A percentile compares a stretch with the other conserved stretches of the same genome.
Evolutionary conservation across 2,113 vertebrate species (phyloP).

Genomic region (Microcebus ravelobensis): DNA sequence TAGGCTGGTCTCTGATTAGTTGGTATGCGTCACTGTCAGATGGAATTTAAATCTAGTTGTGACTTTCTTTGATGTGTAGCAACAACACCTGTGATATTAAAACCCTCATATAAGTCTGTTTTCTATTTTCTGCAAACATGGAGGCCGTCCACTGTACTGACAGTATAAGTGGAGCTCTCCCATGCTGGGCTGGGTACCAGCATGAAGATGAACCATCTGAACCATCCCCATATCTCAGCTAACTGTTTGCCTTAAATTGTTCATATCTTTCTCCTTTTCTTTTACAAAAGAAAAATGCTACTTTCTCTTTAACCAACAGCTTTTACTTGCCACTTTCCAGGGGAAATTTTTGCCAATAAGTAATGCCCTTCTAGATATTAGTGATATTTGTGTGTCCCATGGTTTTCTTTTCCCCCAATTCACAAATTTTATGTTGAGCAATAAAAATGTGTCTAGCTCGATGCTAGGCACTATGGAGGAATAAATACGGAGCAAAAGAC

Average conservation of each 20-base stretch:
- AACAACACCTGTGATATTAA: no score
- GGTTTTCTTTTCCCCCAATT: not conserved
- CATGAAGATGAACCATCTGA: not conserved
- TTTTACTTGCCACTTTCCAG: not conserved
- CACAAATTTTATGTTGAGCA: not conserved
- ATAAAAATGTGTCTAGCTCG: not conserved
- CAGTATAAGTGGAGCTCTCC: not conserved
- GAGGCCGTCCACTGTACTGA: not conserved
- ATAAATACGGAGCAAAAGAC: not conserved
- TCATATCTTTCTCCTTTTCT: not conserved
- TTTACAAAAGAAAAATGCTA: not conserved
- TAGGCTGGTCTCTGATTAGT: not conserved
- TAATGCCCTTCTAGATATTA: not conserved
- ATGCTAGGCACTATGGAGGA: not conserved
- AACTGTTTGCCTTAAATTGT: not conserved
- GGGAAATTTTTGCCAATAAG: not conserved
- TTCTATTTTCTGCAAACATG: not conserved
- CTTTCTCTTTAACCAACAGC: not conserved
- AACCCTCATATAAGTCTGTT: no score
- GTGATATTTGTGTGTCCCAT: not conserved
- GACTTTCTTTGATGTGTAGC: no score
- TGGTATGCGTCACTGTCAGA: not conserved
- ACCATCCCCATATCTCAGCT: not conserved
- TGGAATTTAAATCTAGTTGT: not conserved
- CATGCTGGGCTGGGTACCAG: not conserved